Evolutionary conservation across 2,113 vertebrate species (phyloP).

Genomic region (Sinocyclocheilus grahami): DNA sequence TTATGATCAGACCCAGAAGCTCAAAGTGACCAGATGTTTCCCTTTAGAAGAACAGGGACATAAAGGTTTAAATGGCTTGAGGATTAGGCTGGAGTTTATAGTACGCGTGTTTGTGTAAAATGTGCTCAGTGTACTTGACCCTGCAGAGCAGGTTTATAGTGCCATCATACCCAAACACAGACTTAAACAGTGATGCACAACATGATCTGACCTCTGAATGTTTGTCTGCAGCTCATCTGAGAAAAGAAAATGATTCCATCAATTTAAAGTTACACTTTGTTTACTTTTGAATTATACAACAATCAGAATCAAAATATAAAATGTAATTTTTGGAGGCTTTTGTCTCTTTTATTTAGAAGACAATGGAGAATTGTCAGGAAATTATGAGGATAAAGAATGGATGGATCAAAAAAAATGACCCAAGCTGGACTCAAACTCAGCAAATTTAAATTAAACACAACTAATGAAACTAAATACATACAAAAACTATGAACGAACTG

Average conservation of each 20-base stretch:
- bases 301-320: not conserved
- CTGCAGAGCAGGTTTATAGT: constrained; percentile 17
- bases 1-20: constrained; percentile 25
- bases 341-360: not conserved
- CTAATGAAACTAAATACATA: not conserved
- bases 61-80: constrained; percentile 30
- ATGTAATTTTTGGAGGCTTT: not conserved
- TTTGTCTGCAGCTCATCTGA: not conserved
- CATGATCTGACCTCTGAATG: constrained; percentile 3
- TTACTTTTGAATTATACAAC: not conserved
- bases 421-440: not conserved
- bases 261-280: not conserved
- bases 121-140: constrained; percentile 28
- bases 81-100: constrained; percentile 19
- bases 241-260: not conserved
- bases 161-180: constrained; percentile 18
- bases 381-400: not conserved
- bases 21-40: constrained; percentile 48
- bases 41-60: constrained; percentile 21
- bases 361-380: not conserved
- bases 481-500: not conserved
- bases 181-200: not conserved
- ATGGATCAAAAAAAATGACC: not conserved
- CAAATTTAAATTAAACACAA: not conserved
- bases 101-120: constrained; percentile 30